These are phyloP conservation scores for Rhyacophila brunnea DNA, from an alignment of 1,140 invertebrate genomes.

Conservation along the genomic window DNA sequence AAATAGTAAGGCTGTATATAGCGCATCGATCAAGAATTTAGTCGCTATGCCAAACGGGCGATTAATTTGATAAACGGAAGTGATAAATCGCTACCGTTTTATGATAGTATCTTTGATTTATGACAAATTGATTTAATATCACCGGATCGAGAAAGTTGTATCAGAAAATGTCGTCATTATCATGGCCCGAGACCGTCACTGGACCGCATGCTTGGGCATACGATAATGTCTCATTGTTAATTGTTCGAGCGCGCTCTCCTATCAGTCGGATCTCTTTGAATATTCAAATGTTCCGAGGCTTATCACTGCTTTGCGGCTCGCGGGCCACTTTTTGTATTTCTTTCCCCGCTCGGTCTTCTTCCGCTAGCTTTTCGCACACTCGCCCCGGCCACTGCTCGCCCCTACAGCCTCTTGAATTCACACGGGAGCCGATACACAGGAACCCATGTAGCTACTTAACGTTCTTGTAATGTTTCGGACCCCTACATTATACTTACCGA, in stretches of 20 bases:
- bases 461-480: no score
- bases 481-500: no score
- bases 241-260: slow-evolving; percentile 30
- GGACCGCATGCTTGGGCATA: slow-evolving; percentile 10
- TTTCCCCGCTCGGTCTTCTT: slow-evolving; percentile 5
- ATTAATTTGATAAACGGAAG: not conserved
- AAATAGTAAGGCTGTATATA: no score
- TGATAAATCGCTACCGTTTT: not conserved
- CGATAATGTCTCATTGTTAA: slow-evolving; percentile 37
- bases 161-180: not conserved
- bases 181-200: slow-evolving; percentile 10
- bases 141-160: not conserved
- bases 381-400: slow-evolving; percentile 5
- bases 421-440: no score
- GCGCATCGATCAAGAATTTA: not conserved
- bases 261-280: slow-evolving; percentile 36
- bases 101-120: not conserved
- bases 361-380: slow-evolving; percentile 11
- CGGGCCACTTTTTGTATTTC: slow-evolving; percentile 28
- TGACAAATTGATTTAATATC: not conserved
- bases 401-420: not conserved
- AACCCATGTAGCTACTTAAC: no score
- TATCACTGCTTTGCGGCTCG: slow-evolving; percentile 23
- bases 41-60: not conserved
- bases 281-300: slow-evolving; percentile 32